Evolutionary conservation across 2,888 invertebrate genomes (phyloP).

Genomic region (Diaperis boleti): DNA sequence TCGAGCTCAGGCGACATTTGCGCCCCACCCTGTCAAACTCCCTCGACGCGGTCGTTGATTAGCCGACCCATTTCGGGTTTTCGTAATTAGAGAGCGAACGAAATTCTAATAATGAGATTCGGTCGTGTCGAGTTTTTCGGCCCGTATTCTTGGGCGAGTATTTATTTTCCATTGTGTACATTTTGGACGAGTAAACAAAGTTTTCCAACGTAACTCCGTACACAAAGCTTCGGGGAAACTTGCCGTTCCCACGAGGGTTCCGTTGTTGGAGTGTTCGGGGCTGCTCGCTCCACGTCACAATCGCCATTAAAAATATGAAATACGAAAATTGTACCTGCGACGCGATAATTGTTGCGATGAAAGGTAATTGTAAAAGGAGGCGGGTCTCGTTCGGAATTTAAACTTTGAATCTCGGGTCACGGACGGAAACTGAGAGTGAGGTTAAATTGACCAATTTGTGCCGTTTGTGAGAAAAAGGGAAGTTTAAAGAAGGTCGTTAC

Average conservation of each 20-base stretch:
- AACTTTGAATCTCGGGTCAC: slow-evolving; percentile 14
- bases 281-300: slow-evolving; percentile 26
- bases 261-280: slow-evolving; percentile 19
- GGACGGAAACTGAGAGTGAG: background rate
- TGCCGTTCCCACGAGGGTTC: slow-evolving; percentile 26
- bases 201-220: slow-evolving; percentile 32
- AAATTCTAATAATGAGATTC: slow-evolving; percentile 23
- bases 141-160: slow-evolving; percentile 24
- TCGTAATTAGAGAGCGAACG: slow-evolving; percentile 8
- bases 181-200: slow-evolving; percentile 38
- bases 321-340: background rate
- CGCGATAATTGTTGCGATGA: background rate
- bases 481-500: background rate
- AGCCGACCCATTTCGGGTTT: too few species aligned
- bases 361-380: background rate
- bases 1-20: too few species aligned
- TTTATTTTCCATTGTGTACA: slow-evolving; percentile 40
- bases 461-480: background rate
- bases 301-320: background rate
- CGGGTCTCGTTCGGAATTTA: slow-evolving; percentile 3
- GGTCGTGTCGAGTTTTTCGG: slow-evolving; percentile 10
- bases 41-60: too few species aligned
- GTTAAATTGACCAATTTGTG: background rate
- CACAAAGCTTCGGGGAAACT: slow-evolving; percentile 35
- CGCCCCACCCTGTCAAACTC: too few species aligned